Percentiles rank a stretch among this genome's conserved stretches.
Evolutionary conservation across 2,797 vertebrate species (phyloP).

Genomic region (Alcedo atthis): DNA sequence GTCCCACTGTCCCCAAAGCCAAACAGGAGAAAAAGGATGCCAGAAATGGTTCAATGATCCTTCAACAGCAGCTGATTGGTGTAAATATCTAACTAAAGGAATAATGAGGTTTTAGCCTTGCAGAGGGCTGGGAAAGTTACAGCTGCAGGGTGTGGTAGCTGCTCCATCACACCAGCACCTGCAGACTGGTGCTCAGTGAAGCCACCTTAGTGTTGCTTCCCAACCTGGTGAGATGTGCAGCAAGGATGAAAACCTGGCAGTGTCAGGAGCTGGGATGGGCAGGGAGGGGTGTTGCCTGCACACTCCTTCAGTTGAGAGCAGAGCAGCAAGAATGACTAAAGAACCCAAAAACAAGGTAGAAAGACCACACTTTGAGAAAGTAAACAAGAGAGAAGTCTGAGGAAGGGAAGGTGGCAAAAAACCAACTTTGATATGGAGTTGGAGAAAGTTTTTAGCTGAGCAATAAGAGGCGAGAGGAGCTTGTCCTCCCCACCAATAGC

Average conservation of each 20-base stretch:
- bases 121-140: background rate
- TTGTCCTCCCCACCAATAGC: accelerated
- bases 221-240: accelerated
- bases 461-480: background rate
- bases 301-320: background rate
- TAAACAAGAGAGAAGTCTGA: background rate
- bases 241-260: accelerated
- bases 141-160: background rate
- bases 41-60: background rate
- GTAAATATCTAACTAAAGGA: background rate
- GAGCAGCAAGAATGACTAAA: background rate
- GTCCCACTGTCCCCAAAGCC: background rate
- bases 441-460: background rate
- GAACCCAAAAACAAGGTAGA: background rate
- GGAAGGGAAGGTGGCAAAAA: background rate
- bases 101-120: background rate
- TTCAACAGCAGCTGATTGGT: background rate
- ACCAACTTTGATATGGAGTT: accelerated
- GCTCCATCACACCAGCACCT: background rate
- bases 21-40: background rate
- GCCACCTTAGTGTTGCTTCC: accelerated
- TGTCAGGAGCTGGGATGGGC: background rate
- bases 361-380: background rate
- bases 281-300: background rate
- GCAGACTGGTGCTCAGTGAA: background rate